Evolutionary conservation across 2,797 vertebrate species (phyloP).

Genomic region (Platyrinchus mystaceus): DNA sequence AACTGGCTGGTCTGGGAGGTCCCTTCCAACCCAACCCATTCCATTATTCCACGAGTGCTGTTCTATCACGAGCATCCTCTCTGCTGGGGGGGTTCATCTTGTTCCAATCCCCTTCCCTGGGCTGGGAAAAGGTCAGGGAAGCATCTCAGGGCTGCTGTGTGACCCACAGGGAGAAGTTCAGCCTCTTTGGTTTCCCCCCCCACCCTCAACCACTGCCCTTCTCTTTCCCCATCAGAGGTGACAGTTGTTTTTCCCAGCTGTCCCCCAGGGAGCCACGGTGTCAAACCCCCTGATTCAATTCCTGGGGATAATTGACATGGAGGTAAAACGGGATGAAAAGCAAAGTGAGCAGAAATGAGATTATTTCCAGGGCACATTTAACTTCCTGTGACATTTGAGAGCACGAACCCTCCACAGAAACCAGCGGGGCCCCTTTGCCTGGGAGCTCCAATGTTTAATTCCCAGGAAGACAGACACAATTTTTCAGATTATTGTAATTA

Average conservation of each 20-base stretch:
- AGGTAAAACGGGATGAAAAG: conserved; percentile 30
- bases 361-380: conserved; percentile 25
- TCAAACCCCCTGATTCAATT: not conserved
- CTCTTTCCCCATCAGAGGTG: not conserved
- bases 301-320: not conserved
- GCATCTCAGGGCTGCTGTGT: no score
- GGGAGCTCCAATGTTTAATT: not conserved
- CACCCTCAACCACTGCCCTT: no score
- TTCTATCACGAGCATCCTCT: no score
- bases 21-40: no score
- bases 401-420: not conserved
- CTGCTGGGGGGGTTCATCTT: no score
- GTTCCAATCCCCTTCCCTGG: no score
- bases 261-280: not conserved
- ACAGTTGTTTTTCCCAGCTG: not conserved
- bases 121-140: no score
- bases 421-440: not conserved
- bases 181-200: no score
- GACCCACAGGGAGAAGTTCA: no score
- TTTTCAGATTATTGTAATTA: not conserved
- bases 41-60: no score
- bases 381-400: not conserved
- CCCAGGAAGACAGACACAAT: not conserved
- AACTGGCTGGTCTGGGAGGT: no score
- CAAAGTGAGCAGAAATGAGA: conserved; percentile 19